Percentiles rank a stretch among this genome's conserved stretches.
These are phyloP conservation scores for Chrysaora quinquecirrha DNA, from an alignment of 30 jellyfish, hydroid and myxozoan genomes.

Conservation along the genomic window DNA sequence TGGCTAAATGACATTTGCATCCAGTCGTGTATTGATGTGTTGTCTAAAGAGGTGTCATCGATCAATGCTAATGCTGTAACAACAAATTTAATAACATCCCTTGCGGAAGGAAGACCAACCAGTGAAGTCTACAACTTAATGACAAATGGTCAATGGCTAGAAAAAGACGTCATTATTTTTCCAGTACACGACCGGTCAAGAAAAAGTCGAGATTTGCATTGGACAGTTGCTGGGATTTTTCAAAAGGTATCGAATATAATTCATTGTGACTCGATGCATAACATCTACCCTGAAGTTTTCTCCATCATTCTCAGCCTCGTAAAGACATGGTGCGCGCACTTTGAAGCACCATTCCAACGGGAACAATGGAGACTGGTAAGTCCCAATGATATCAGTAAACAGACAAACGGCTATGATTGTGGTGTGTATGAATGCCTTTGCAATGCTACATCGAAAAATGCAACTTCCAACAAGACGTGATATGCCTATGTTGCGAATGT, in stretches of 20 bases:
- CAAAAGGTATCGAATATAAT: background rate
- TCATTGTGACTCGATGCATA: background rate
- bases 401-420: conserved; percentile 17
- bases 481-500: background rate
- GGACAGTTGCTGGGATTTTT: background rate
- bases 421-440: conserved; percentile 17
- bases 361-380: background rate
- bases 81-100: background rate
- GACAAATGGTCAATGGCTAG: background rate
- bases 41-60: background rate
- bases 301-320: conserved; percentile 1
- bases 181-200: background rate
- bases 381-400: background rate
- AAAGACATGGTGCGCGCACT: background rate
- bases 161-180: background rate
- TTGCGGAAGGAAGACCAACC: background rate
- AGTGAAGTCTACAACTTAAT: background rate
- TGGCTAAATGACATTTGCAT: conserved; percentile 3
- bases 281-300: background rate
- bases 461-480: background rate
- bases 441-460: background rate
- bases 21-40: background rate
- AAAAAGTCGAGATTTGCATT: background rate
- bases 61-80: background rate
- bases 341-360: background rate